Evolutionary conservation across 2,113 vertebrate genomes (phyloP).

Genomic region (Syngnathus scovelli): DNA sequence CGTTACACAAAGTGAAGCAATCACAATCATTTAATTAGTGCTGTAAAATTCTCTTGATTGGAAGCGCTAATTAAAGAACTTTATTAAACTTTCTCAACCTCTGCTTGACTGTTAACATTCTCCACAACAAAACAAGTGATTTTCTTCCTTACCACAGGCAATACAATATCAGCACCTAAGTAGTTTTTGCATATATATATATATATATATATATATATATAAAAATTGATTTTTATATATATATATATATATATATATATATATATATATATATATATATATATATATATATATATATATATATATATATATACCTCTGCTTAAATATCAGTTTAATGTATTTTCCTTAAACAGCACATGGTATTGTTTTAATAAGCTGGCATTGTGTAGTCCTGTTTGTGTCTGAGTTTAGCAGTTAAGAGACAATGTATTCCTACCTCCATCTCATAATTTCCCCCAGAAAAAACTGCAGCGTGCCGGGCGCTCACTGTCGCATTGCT

Average conservation of each 20-base stretch:
- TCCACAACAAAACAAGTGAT: not conserved
- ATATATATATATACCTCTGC: no score
- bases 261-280: no score
- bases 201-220: no score
- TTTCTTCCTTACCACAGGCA: not conserved
- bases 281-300: no score
- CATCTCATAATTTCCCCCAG: slow-evolving; percentile 26
- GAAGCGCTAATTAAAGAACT: not conserved
- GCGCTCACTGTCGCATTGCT: no score
- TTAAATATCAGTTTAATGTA: no score
- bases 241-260: no score
- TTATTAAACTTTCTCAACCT: not conserved
- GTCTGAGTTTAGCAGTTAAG: slow-evolving; percentile 23
- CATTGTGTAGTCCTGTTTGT: not conserved
- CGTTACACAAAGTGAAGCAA: not conserved
- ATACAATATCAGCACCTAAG: not conserved
- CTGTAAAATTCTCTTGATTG: not conserved
- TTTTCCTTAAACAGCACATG: no score
- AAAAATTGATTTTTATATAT: no score
- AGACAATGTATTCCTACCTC: slow-evolving; percentile 22
- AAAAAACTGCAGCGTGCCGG: no score
- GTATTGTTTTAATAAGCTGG: no score
- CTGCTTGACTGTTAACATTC: not conserved
- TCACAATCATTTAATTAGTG: not conserved
- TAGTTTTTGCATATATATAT: no score